Evolutionary conservation across 2,797 vertebrate genomes (phyloP).

Genomic region (Hydrocynus forskahlii): DNA sequence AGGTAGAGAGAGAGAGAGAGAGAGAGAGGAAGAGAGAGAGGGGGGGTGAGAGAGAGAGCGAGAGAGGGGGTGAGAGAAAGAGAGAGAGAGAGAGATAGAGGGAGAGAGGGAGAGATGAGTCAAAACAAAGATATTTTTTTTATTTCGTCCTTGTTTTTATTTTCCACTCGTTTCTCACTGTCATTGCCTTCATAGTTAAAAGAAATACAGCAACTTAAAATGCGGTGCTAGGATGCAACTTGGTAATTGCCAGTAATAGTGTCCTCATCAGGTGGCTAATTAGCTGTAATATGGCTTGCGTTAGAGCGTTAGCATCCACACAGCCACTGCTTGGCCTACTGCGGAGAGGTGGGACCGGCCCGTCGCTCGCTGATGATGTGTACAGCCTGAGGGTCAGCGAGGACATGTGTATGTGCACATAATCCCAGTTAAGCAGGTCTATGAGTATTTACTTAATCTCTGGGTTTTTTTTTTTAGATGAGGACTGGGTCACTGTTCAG

Average conservation of each 20-base stretch:
- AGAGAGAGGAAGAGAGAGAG: not conserved
- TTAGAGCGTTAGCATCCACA: constrained; percentile 62
- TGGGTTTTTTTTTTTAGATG: constrained; percentile 9
- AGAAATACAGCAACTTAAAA: constrained; percentile 61
- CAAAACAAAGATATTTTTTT: constrained; percentile 54
- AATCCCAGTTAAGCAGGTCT: constrained; percentile 24
- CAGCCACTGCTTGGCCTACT: constrained; percentile 41
- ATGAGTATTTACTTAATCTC: constrained; percentile 12
- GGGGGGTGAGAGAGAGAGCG: constrained; percentile 18
- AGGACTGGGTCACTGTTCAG: not conserved
- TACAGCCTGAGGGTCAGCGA: constrained; percentile 47
- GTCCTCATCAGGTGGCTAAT: constrained; percentile 77
- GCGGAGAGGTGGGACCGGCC: constrained; percentile 45
- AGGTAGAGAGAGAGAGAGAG: constrained; percentile 32
- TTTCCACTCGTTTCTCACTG: constrained; percentile 30
- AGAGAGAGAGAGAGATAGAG: not conserved
- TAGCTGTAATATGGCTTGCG: constrained; percentile 72
- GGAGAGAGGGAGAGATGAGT: constrained; percentile 22
- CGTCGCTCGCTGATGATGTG: constrained; percentile 41
- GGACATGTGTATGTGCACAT: constrained; percentile 26
- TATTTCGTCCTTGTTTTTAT: constrained; percentile 48
- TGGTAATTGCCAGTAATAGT: constrained; percentile 76
- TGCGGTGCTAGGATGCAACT: constrained; percentile 67
- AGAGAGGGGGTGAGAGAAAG: constrained; percentile 27
- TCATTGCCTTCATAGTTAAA: constrained; percentile 46